These are phyloP conservation scores for Pseudomyrmex pallidus DNA, from an alignment of 1,140 invertebrate genomes.

Conservation along the genomic window DNA sequence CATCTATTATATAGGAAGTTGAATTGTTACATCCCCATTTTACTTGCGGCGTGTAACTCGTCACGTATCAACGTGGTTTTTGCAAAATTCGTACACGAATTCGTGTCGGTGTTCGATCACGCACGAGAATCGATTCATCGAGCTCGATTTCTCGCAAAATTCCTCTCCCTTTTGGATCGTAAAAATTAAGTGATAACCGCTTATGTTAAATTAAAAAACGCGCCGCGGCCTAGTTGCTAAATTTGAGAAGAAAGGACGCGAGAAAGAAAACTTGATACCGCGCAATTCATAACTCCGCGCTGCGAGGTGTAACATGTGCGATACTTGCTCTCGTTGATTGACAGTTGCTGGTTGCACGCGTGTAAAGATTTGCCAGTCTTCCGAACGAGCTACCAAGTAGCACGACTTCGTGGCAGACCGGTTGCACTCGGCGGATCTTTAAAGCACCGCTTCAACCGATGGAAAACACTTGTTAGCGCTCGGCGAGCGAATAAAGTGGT, in stretches of 20 bases:
- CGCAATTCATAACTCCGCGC: too few species aligned
- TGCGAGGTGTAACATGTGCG: not conserved
- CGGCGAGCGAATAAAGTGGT: slow-evolving; percentile 80
- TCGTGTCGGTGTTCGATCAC: too few species aligned
- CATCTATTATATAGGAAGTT: not conserved
- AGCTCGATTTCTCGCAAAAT: too few species aligned
- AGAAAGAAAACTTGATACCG: too few species aligned
- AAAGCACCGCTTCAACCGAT: slow-evolving; percentile 77
- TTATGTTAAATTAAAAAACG: too few species aligned
- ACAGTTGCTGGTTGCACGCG: slow-evolving; percentile 46
- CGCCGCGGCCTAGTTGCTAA: too few species aligned
- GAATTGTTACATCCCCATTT: not conserved
- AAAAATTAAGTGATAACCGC: too few species aligned
- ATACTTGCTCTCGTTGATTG: slow-evolving; percentile 28
- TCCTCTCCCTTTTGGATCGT: too few species aligned
- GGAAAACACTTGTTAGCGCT: slow-evolving; percentile 84
- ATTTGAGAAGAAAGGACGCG: too few species aligned
- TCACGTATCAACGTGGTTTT: too few species aligned
- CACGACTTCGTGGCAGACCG: slow-evolving; percentile 53
- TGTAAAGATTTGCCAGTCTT: slow-evolving; percentile 60
- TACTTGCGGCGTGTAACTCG: not conserved
- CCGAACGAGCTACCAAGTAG: slow-evolving; percentile 59
- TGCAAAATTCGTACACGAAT: too few species aligned
- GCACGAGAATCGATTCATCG: too few species aligned
- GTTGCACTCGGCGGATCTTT: slow-evolving; percentile 74